These are phyloP conservation scores for Hippocampus guttulatus DNA, from an alignment of 2,113 vertebrate genomes.

Conservation along the genomic window DNA sequence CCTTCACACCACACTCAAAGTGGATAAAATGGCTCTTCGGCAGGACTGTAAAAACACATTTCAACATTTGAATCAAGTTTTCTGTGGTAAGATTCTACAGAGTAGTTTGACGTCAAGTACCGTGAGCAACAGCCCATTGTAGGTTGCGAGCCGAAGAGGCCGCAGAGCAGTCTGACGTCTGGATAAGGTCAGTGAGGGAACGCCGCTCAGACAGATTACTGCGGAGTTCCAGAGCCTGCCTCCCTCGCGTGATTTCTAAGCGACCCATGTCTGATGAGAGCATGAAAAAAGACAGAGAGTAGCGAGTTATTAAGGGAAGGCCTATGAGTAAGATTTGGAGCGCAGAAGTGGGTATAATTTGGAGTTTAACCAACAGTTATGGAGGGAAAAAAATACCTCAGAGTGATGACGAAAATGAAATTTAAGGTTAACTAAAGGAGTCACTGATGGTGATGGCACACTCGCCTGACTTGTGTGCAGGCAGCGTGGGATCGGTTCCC, in stretches of 20 bases:
- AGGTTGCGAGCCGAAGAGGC: constrained; percentile 77
- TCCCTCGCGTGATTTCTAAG: constrained; percentile 73
- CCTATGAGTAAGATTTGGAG: not conserved
- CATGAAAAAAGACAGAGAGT: not conserved
- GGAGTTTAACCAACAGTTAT: not conserved
- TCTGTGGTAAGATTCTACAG: not conserved
- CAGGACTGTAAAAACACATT: constrained; percentile 63
- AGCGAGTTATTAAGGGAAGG: not conserved
- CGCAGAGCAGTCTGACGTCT: constrained; percentile 33
- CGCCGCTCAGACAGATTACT: constrained; percentile 84
- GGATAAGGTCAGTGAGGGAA: constrained; percentile 75
- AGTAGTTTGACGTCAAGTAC: constrained; percentile 45
- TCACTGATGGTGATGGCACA: too few species aligned
- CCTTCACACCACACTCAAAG: constrained; percentile 77
- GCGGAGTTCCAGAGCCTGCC: constrained; percentile 83
- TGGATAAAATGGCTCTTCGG: constrained; percentile 68
- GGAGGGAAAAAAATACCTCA: not conserved
- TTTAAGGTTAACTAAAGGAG: too few species aligned
- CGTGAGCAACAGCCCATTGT: constrained; percentile 82
- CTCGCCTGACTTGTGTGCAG: too few species aligned
- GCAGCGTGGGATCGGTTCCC: too few species aligned
- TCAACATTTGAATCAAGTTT: not conserved
- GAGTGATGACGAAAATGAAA: not conserved
- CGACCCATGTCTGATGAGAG: constrained; percentile 79
- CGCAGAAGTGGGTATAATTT: not conserved